Conservation (phyloP, 2,113 vertebrate genomes). For the Carassius gibelio region DNA sequence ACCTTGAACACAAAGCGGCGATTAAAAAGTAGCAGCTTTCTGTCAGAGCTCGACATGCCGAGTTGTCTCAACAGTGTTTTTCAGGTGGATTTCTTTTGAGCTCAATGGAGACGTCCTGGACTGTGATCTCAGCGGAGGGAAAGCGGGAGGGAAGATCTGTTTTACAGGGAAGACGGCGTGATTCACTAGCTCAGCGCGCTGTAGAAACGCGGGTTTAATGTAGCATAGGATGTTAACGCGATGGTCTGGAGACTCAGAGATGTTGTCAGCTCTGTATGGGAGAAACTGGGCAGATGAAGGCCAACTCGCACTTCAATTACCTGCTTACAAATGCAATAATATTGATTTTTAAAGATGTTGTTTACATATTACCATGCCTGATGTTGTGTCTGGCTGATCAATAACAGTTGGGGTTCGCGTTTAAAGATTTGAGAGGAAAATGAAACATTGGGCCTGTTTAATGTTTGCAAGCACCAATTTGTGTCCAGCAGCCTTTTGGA, state of each 20-base stretch:
- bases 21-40: slow-evolving; percentile 31
- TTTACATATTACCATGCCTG: slow-evolving; percentile 18
- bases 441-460: slow-evolving; percentile 24
- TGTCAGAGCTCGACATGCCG: not conserved
- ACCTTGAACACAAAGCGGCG: not conserved
- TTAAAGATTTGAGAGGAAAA: slow-evolving; percentile 29
- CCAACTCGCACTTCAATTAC: slow-evolving; percentile 15
- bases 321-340: slow-evolving; percentile 36
- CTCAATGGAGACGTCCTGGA: slow-evolving; percentile 28
- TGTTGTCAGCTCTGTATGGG: slow-evolving; percentile 21
- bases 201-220: slow-evolving; percentile 21
- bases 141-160: slow-evolving; percentile 12
- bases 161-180: slow-evolving; percentile 23
- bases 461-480: slow-evolving; percentile 41
- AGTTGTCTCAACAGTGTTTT: not conserved
- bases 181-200: slow-evolving; percentile 35
- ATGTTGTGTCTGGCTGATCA: not conserved
- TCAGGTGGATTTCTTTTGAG: slow-evolving; percentile 12
- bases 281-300: slow-evolving; percentile 27
- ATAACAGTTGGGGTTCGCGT: slow-evolving; percentile 19
- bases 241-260: slow-evolving; percentile 36
- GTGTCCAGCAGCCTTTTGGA: slow-evolving; percentile 34
- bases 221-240: slow-evolving; percentile 24
- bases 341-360: slow-evolving; percentile 19
- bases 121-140: slow-evolving; percentile 11